A percentile compares a stretch with the other conserved stretches of the same genome.
These are phyloP conservation scores for Isaurus tuberculatus DNA, from an alignment of 92 coral and sea anemone species.

Conservation along the genomic window DNA sequence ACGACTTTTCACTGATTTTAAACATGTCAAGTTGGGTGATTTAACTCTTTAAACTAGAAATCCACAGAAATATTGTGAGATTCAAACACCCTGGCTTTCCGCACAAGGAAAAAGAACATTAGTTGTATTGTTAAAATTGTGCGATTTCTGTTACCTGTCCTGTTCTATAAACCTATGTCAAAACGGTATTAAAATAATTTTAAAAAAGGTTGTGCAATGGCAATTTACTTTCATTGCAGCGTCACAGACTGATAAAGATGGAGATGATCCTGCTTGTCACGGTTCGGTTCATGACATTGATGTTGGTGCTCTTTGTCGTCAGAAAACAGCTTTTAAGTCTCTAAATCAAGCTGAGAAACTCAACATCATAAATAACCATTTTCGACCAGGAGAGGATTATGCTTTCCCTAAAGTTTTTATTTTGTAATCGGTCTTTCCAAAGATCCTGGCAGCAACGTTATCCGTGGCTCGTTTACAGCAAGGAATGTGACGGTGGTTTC, in stretches of 20 bases:
- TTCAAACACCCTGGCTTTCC: constrained; percentile 53
- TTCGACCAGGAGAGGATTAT: constrained; percentile 45
- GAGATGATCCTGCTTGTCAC: neutral
- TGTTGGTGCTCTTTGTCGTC: constrained; percentile 48
- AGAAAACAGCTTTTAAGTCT: constrained; percentile 6
- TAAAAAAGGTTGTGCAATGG: constrained; percentile 4
- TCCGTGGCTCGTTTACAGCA: constrained; percentile 58
- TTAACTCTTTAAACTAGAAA: constrained; percentile 42
- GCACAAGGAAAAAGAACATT: constrained; percentile 45
- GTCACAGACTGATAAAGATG: constrained; percentile 26
- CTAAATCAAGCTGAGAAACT: constrained; percentile 48
- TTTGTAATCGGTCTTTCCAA: constrained; percentile 54
- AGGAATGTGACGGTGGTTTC: constrained; percentile 56
- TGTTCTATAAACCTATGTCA: constrained; percentile 22
- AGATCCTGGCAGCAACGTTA: constrained; percentile 49
- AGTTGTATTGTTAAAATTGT: constrained; percentile 45
- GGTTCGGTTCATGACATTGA: constrained; percentile 31
- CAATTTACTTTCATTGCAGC: constrained; percentile 49
- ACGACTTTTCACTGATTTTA: constrained; percentile 52
- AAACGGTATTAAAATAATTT: constrained; percentile 12
- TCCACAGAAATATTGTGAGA: constrained; percentile 38
- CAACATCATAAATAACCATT: constrained; percentile 47
- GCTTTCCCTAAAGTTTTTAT: constrained; percentile 49
- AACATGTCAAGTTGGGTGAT: constrained; percentile 55
- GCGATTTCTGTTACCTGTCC: constrained; percentile 35